phyloP scores from a whole-genome alignment of 1,140 invertebrate species.

The Lordiphosa mommai region DNA sequence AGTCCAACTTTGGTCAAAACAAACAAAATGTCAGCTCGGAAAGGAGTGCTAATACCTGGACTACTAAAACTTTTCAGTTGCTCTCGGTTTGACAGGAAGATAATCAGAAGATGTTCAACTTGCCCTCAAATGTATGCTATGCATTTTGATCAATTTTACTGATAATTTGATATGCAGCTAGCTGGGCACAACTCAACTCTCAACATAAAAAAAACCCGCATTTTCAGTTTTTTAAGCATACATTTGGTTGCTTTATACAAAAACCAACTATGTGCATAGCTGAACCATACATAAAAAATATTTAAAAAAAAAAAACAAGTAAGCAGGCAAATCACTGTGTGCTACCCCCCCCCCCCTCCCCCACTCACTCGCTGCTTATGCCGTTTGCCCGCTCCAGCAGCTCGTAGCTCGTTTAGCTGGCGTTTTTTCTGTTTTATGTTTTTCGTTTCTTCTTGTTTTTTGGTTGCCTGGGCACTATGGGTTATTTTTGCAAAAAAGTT shows the following conservation, averaged over 20 bases:
- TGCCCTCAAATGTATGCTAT: too few species aligned
- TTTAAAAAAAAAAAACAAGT: conserved; percentile 24
- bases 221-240: conserved; percentile 2
- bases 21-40: conserved; percentile 17
- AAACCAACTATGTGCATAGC: conserved; percentile 30
- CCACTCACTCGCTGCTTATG: conserved; percentile 8
- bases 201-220: too few species aligned
- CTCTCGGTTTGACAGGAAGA: too few species aligned
- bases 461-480: too few species aligned
- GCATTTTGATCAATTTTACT: too few species aligned
- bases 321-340: conserved; percentile 56
- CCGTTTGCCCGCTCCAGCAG: conserved; percentile 29
- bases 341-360: not conserved
- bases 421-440: conserved; percentile 12
- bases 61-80: conserved; percentile 6
- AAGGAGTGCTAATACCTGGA: conserved; percentile 8
- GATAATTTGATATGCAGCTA: too few species aligned
- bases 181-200: too few species aligned
- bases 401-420: conserved; percentile 51
- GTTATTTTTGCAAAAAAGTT: too few species aligned
- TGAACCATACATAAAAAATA: not conserved
- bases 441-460: not conserved
- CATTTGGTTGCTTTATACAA: conserved; percentile 33
- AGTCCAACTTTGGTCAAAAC: conserved; percentile 58
- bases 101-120: too few species aligned